A percentile compares a stretch with the other conserved stretches of the same genome.
phyloP scores from a whole-genome alignment of 2,113 vertebrate species.

The Choloepus hoffmanni region DNA sequence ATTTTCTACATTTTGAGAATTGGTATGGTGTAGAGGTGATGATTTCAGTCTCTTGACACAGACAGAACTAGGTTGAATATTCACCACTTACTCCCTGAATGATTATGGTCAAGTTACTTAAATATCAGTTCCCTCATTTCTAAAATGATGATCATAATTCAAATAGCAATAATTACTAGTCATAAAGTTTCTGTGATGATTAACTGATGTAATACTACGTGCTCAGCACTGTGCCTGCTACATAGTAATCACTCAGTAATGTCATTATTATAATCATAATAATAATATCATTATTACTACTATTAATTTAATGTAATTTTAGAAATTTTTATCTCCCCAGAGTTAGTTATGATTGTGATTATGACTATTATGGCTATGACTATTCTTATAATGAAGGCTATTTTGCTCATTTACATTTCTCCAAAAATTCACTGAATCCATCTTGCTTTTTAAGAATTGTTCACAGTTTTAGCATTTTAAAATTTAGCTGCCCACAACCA shows the following conservation, averaged over 20 bases:
- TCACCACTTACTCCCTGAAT: not conserved
- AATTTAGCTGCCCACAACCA: not conserved
- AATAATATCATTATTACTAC: not conserved
- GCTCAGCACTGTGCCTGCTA: not conserved
- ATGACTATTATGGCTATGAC: not conserved
- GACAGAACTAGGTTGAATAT: not conserved
- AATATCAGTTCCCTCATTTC: not conserved
- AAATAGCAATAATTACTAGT: not conserved
- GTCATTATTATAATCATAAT: not conserved
- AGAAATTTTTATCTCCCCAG: conserved; percentile 10
- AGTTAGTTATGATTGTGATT: not conserved
- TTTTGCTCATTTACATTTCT: not conserved
- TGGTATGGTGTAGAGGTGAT: not conserved
- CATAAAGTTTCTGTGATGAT: not conserved
- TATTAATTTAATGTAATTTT: not conserved
- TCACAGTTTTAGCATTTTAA: not conserved
- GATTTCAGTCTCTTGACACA: conserved; percentile 11
- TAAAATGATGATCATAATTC: not conserved
- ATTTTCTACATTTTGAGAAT: conserved; percentile 45
- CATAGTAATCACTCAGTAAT: not conserved
- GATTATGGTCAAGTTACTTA: not conserved
- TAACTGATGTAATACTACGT: not conserved
- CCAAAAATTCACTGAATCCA: not conserved
- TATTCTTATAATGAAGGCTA: not conserved
- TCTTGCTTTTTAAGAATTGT: not conserved